These are phyloP conservation scores for Drosophila kambysellisi DNA, from an alignment of 2,888 invertebrate genomes.

Conservation along the genomic window DNA sequence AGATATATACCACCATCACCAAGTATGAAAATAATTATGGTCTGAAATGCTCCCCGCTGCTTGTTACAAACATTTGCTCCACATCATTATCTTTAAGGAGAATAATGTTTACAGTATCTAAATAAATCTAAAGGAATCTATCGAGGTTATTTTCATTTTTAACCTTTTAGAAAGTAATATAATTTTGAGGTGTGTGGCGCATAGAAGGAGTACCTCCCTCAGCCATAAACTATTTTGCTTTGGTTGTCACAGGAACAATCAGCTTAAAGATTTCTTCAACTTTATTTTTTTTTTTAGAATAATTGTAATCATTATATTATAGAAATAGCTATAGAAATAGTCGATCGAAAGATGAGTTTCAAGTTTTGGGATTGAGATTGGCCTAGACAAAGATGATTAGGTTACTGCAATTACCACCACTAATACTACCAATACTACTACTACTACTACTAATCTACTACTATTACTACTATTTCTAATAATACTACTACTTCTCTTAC, in stretches of 20 bases:
- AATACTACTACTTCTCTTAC: not conserved
- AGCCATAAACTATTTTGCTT: not conserved
- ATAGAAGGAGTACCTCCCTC: not conserved
- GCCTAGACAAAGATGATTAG: not conserved
- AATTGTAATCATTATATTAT: too few relatives aligned
- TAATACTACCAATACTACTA: not conserved
- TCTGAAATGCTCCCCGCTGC: not conserved
- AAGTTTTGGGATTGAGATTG: not conserved
- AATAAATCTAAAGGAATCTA: not conserved
- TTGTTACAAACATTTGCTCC: not conserved
- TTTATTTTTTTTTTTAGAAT: not conserved
- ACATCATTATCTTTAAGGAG: not conserved
- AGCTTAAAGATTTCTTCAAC: too few relatives aligned
- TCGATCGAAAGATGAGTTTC: not conserved
- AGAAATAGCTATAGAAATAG: not conserved
- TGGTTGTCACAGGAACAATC: too few relatives aligned
- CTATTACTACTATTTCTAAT: not conserved
- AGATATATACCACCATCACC: not conserved
- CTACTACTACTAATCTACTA: not conserved
- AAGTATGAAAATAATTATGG: too few relatives aligned
- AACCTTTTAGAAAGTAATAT: not conserved
- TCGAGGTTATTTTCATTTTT: not conserved
- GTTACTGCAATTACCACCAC: not conserved
- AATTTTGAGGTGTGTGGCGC: not conserved
- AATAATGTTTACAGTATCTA: not conserved